phyloP scores from a whole-genome alignment of 1,140 invertebrate species.

The Brachionus rotundiformis region DNA sequence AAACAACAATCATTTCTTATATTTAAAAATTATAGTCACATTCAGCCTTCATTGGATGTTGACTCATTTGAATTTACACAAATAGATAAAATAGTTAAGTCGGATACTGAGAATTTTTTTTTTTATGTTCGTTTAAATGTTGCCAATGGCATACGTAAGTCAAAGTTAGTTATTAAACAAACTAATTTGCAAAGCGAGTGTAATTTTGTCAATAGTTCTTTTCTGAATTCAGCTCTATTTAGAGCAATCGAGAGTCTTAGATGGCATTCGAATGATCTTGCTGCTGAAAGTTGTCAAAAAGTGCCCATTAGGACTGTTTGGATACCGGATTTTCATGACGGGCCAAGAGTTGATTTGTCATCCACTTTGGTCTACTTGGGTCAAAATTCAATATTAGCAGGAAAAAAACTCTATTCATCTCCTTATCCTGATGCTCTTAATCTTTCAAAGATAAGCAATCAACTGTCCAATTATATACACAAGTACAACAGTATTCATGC shows the following conservation, averaged over 20 bases:
- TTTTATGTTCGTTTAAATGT: neutral
- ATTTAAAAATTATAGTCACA: neutral
- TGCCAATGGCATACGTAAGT: neutral
- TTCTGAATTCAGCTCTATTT: neutral
- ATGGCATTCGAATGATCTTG: slow-evolving; percentile 39
- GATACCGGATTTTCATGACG: slow-evolving; percentile 41
- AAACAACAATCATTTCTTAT: neutral
- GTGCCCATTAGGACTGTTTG: neutral
- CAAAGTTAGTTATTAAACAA: neutral
- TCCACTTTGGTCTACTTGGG: neutral
- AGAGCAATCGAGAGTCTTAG: neutral
- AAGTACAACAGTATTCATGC: neutral
- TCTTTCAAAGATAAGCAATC: neutral
- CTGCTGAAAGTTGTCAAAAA: slow-evolving; percentile 29
- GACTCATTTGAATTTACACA: neutral
- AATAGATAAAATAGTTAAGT: neutral
- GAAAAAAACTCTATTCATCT: neutral
- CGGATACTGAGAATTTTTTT: neutral
- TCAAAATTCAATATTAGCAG: slow-evolving; percentile 32
- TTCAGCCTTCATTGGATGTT: neutral
- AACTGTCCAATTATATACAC: neutral
- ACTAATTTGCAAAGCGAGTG: neutral
- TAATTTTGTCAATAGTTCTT: neutral
- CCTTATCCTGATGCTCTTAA: neutral
- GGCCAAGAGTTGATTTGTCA: slow-evolving; percentile 22